Evolutionary conservation across 2,113 vertebrate species (phyloP), one percentile per base, ranked within the genome.

Genomic region (Pheucticus melanocephalus): DNA sequence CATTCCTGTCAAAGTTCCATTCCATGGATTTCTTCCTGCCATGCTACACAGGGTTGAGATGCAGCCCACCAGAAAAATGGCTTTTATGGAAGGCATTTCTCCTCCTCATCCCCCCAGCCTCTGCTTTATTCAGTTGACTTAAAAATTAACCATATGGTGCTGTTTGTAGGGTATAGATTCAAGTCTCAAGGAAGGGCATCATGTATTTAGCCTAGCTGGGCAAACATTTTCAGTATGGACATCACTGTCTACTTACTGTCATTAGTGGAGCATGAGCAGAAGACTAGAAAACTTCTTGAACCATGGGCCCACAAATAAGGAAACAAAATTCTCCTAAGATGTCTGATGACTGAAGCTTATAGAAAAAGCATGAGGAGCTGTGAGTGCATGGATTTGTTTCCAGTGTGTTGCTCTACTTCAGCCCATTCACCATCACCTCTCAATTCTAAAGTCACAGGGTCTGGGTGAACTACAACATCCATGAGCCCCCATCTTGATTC

Each of bases 101-200:
- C 47, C 22, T 86, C 94, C 84, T 94, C 97, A 97, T 80, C 86
- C 93, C 33, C 93, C 77, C 54, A 96, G 95, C 96, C 95, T 95
- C 96, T 97, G 96, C 93, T 97, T 98, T 98, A 98, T 98, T 98
- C 92, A 95, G 84, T 95, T 97, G 97, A 95, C 97, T 98, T 98
- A 98, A 98, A 98, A 97, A 95, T 95, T 95, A 98, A 97, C 95
- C 97, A 97, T 97, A 97, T 97, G 96, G 97, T 97, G 88, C 94
- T 86, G 90, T 97, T 97, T 96, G 91, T 95, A 92, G 88, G 88
- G 94, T 97, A 95, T 92, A 96, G 94, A 96, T 95, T 97, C 93
- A 88, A 96, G 93, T 92, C 95, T 97, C 56, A 84, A 88, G 94
- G 92, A 97, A 97, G 81, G 91, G 92, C 92, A 97, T 92, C 92